phyloP scores from a whole-genome alignment of 37 sponge, comb jelly and placozoan species.

The Oopsacas minuta region DNA sequence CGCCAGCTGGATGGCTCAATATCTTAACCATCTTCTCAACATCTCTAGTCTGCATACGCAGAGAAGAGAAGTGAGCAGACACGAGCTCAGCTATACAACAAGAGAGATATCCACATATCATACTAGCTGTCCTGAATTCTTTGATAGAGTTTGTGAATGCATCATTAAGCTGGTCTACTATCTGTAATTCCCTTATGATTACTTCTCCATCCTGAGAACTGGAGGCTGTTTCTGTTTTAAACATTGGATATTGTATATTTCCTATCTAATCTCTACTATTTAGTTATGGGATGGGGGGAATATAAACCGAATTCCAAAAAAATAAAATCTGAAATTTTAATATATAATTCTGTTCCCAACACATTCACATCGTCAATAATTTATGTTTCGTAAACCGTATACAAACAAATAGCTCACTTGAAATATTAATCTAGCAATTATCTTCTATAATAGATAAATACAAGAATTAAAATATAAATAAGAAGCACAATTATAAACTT shows the following conservation, averaged over 20 bases:
- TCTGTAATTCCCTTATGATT: neutral
- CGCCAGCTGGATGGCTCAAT: neutral
- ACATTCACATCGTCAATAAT: no score
- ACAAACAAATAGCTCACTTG: no score
- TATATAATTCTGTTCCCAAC: no score
- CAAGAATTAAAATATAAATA: neutral
- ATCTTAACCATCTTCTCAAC: neutral
- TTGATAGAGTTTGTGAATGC: neutral
- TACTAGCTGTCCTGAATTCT: neutral
- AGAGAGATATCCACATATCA: slow-evolving; percentile 6
- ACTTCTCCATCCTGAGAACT: neutral
- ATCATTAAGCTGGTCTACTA: neutral
- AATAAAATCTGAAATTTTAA: no score
- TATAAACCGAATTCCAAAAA: no score
- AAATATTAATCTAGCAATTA: neutral
- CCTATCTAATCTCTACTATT: no score
- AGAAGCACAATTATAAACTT: neutral
- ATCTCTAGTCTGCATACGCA: neutral
- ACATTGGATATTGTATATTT: no score
- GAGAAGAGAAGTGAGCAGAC: slow-evolving; percentile 6
- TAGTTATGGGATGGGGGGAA: no score
- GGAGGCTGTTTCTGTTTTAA: neutral
- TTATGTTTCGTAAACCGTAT: no score
- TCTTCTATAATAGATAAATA: neutral
- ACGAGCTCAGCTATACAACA: neutral